A percentile compares a stretch with the other conserved stretches of the same genome.
Evolutionary conservation across 2,113 vertebrate genomes (phyloP).

Genomic region (Rhineura floridana): DNA sequence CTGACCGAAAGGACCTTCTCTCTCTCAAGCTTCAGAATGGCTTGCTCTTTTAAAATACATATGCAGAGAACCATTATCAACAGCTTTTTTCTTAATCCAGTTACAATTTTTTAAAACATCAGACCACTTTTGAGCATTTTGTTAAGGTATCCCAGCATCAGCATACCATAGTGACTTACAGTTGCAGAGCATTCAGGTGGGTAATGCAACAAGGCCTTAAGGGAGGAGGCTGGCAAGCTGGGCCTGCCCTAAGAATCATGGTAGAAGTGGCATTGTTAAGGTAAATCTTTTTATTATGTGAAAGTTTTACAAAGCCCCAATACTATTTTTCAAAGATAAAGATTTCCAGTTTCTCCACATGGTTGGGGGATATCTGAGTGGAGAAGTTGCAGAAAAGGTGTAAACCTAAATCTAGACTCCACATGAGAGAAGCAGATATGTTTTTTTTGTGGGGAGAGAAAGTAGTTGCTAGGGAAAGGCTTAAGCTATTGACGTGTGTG

Average conservation of each 20-base stretch:
- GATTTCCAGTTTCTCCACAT: too few relatives aligned
- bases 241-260: background rate
- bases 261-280: background rate
- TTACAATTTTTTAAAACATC: too few relatives aligned
- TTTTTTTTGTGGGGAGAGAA: too few relatives aligned
- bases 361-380: background rate
- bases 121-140: too few relatives aligned
- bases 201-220: background rate
- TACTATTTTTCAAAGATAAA: background rate
- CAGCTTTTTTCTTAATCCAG: background rate
- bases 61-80: background rate
- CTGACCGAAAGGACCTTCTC: background rate
- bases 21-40: background rate
- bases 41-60: background rate
- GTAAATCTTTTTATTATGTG: background rate
- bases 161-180: background rate
- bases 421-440: too few relatives aligned
- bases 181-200: background rate
- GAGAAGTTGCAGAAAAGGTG: too few relatives aligned
- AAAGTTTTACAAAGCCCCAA: background rate
- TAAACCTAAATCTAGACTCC: too few relatives aligned
- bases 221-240: background rate
- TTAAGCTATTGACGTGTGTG: too few relatives aligned
- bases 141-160: background rate
- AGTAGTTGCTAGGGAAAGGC: too few relatives aligned